Evolutionary conservation across 2,888 invertebrate species (phyloP), one percentile per base, ranked within the genome.

Genomic region (Pterobdella sp.): DNA sequence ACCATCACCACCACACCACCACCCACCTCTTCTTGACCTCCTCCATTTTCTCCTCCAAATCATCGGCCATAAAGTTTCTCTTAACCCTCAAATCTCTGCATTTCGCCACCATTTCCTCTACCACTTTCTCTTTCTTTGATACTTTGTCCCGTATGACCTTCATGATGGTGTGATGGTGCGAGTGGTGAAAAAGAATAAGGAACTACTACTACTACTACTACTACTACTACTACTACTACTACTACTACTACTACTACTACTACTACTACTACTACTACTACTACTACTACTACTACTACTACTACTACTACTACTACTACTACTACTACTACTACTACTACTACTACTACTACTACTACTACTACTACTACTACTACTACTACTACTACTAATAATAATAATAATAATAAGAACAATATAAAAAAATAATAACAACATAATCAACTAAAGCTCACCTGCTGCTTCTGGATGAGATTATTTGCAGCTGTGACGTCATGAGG

Each of bases 401-500:
- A n/a, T n/a, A n/a, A n/a, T n/a, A n/a, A n/a, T n/a, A n/a, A 67
- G 3, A 67, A 68, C 2, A 65, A 68, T 26, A 1, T 35, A 26
- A 37, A 68, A 22, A 36, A 36, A 35, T 22, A 68, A 10, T 1
- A 37, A 26, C 1, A 42, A 26, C 22, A 42, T 26, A 7, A 52
- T 42, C 56, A 14, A 14, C 10, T 14, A 34, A 35, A 22, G 29
- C 32, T 52, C 7, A 84, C 84, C 78, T 86, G 85, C 79, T 87
- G 85, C 79, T 86, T 86, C 78, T 87, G 86, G 73, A 87, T 81
- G 42, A 97, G 86, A 78, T 90, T 91, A 18, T 89, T 90, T 0
- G 93, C 93, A 0, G 92, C 90, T 0, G 91, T 88, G 76, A 96
- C 85, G 84, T 96, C 95, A 81, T 91, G 91, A 74, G 95, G 96